A percentile compares a stretch with the other conserved stretches of the same genome.
Evolutionary conservation across 2,797 vertebrate species (phyloP).

Genomic region (Dipus sagitta): DNA sequence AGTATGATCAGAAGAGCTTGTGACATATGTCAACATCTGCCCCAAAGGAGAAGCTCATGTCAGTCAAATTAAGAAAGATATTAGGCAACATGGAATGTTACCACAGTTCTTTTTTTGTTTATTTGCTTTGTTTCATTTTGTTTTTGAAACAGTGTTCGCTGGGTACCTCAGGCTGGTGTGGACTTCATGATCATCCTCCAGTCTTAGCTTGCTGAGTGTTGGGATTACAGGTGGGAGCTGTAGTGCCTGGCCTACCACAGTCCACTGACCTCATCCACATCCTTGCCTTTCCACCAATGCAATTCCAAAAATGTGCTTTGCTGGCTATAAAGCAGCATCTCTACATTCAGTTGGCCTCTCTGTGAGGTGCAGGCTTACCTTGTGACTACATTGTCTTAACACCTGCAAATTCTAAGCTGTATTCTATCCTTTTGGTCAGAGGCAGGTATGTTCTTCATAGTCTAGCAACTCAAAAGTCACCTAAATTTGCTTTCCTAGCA

Average conservation of each 20-base stretch:
- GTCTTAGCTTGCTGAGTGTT: not conserved
- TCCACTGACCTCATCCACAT: not conserved
- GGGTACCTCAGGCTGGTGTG: not conserved
- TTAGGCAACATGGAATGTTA: not conserved
- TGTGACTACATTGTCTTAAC: not conserved
- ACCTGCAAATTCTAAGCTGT: not conserved
- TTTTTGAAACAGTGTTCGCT: not conserved
- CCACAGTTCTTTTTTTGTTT: not conserved
- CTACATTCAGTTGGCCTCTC: not conserved
- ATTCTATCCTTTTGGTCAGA: not conserved
- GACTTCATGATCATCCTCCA: not conserved
- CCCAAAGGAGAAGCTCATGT: not conserved
- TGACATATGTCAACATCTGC: not conserved
- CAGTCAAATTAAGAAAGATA: constrained; percentile 48
- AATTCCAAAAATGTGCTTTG: not conserved
- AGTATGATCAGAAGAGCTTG: not conserved
- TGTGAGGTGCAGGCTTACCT: not conserved
- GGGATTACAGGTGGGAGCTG: not conserved
- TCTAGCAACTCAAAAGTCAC: not conserved
- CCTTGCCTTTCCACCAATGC: not conserved
- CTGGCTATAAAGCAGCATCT: not conserved
- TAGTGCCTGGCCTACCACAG: not conserved
- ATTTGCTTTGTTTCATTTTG: not conserved
- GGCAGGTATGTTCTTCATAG: not conserved
- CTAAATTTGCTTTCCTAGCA: not conserved